Evolutionary conservation across 2,888 invertebrate genomes (phyloP), one percentile per base, ranked within the genome.

Genomic region (Perdita meconis): DNA sequence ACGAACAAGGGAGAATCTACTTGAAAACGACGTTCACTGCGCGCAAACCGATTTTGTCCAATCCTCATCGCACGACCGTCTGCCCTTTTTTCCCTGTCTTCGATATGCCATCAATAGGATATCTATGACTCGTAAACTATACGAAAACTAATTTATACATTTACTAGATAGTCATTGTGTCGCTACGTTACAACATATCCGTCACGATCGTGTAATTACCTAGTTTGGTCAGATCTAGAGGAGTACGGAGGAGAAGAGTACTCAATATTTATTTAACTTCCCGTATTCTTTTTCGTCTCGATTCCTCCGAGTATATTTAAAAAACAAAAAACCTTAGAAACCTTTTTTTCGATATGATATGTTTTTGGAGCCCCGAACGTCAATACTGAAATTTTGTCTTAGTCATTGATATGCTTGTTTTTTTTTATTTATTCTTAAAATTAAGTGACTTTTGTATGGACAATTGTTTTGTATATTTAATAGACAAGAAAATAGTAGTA

Each of bases 191-290:
- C 64, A 53, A 56, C 55, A 47, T 56, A 64, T 53, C 53, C 56
- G n/a, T 65, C 68, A 63, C 44, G 42, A 53, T 67, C 36, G 64
- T 64, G 68, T 67, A 51, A 36, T n/a, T 55, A 50, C 53, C 61
- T 73, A 64, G 50, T 75, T 85, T 84, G 84, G 76, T 84, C 83
- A 70, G 71, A 65, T 78, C 73, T 85, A 82, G 24, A 73, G 60
- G 67, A 73, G 66, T 65, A 74, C 71, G 70, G 64, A 66, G 81
- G 74, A 75, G 72, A 85, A 85, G 84, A 85, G 83, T 81, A 75
- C 83, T 78, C 69, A 73, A 84, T 83, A 82, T 80, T 30, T 22
- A 53, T 65, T 67, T 22, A 38, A 38, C 16, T 30, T 44, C 12
- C 0, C 10, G 13, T 26, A 2, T 30, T 5, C 5, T 19, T 38